These are phyloP conservation scores for Cydia strobilella DNA, from an alignment of 1,140 invertebrate species.

Conservation along the genomic window DNA sequence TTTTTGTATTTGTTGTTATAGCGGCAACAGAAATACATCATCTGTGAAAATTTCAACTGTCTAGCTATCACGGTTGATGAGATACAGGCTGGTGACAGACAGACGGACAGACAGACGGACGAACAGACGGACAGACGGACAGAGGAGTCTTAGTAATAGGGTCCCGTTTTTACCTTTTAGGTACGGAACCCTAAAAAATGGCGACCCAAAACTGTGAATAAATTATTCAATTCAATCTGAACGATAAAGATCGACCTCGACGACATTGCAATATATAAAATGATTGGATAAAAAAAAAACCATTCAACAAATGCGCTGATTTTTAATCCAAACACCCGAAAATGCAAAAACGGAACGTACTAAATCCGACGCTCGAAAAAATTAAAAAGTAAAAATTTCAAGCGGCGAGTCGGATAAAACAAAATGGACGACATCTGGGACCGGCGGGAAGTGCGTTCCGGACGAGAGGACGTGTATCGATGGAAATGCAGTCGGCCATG, in stretches of 20 bases:
- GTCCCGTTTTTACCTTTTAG: too few species aligned
- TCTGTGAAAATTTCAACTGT: too few species aligned
- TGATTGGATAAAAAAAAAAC: conserved; percentile 1
- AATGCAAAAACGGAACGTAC: conserved; percentile 25
- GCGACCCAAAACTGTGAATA: neutral
- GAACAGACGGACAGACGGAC: too few species aligned
- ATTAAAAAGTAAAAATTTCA: conserved; percentile 25
- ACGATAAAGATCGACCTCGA: neutral
- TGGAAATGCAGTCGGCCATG: conserved; percentile 51
- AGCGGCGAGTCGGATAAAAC: conserved; percentile 10
- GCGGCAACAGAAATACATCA: too few species aligned
- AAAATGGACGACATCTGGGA: conserved; percentile 39
- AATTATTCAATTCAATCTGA: neutral
- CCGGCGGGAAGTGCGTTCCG: conserved; percentile 44
- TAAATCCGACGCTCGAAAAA: conserved; percentile 15
- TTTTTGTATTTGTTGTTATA: too few species aligned
- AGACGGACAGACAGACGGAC: too few species aligned
- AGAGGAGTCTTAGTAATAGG: too few species aligned
- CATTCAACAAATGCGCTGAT: conserved; percentile 6
- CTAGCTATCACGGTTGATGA: too few species aligned
- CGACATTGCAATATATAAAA: neutral
- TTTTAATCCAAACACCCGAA: conserved; percentile 29
- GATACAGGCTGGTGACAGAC: too few species aligned
- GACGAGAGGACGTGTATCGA: conserved; percentile 47
- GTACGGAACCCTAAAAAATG: too few species aligned